Evolutionary conservation across 1,140 invertebrate species (phyloP), one percentile per base, ranked within the genome.

Genomic region (Trinorchestia longiramus): DNA sequence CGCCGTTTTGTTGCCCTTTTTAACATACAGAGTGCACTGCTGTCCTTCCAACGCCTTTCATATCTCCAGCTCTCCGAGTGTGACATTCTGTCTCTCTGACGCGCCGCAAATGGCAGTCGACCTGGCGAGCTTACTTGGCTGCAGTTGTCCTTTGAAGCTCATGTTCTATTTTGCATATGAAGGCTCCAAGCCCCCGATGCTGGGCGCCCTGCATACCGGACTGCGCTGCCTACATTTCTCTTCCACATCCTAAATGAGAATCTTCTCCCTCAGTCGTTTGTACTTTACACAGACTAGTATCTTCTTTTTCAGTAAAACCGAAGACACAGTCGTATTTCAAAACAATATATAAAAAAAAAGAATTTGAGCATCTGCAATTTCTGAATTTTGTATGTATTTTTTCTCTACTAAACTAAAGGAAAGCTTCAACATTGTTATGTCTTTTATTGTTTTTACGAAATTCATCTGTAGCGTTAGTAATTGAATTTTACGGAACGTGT

Each of bases 81-180:
- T 77, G 62, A 23, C 62, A 77, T 28, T 36, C 62, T 77, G 62
- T 77, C 15, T 77, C 62, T 77, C 11, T 3, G 28, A 28, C 62
- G 28, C 28, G 62, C 62, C 36, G 28, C 62, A 77, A 77, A 77
- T 77, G 62, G 62, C 62, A 77, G 8, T 6, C 47, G 47, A 53
- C 47, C 47, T 53, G 19, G 62, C 1, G 36, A 77, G 62, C 62
- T 11, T 19, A 36, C 62, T 77, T 77, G 62, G 62, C 62, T 77
- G 62, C 62, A 77, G 62, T 77, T 77, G 62, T 77, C 62, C 62
- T 77, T 77, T 77, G 62, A 77, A 77, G 62, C 62, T 77, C 62
- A 28, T 36, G 62, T 77, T 77, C 62, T 77, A 36, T 77, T 77
- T 77, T 77, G 62, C 62, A 77, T 77, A 77, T 77, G 62, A 77